These are phyloP conservation scores for Aricia artaxerxes DNA, from an alignment of 2,888 invertebrate genomes.

Conservation along the genomic window DNA sequence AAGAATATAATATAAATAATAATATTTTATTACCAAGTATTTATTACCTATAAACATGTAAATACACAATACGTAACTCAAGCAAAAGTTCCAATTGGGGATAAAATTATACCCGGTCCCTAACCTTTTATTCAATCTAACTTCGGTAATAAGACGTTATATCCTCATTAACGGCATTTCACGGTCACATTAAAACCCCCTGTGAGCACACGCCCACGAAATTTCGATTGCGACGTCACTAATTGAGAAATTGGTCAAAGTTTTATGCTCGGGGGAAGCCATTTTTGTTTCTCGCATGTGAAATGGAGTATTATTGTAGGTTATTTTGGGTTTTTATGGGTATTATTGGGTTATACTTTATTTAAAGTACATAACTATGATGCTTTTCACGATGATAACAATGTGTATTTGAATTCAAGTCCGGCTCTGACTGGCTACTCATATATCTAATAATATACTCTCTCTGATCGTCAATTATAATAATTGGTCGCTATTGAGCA, in stretches of 20 bases:
- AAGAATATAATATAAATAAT: no score
- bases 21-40: no score
- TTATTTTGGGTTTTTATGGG: no score
- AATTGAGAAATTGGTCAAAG: conserved; percentile 20
- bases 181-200: conserved; percentile 70
- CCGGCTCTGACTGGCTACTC: no score
- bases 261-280: neutral
- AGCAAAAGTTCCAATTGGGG: neutral
- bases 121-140: conserved; percentile 75
- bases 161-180: conserved; percentile 72
- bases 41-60: neutral
- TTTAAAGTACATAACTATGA: no score
- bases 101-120: conserved; percentile 11
- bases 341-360: no score
- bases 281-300: neutral
- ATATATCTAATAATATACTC: no score
- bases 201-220: conserved; percentile 56
- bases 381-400: no score
- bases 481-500: no score
- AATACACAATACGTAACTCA: neutral
- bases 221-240: conserved; percentile 55
- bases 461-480: no score
- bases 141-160: conserved; percentile 74
- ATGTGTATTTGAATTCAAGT: no score
- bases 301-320: no score